phyloP scores from a whole-genome alignment of 2,888 invertebrate species.

The Stomorhina lunata region DNA sequence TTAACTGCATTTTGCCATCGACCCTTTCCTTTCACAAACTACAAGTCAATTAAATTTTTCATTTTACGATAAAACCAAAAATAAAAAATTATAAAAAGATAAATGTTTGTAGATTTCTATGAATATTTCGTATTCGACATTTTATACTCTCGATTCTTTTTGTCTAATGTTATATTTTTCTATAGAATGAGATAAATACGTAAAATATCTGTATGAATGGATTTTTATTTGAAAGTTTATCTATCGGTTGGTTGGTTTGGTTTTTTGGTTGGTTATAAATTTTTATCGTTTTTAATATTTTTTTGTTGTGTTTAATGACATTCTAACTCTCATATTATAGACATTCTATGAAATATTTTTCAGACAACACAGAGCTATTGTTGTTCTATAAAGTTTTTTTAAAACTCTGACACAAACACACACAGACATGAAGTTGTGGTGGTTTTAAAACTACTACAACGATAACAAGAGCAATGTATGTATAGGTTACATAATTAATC shows the following conservation, averaged over 20 bases:
- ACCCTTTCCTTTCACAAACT: constrained; percentile 11
- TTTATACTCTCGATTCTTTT: constrained; percentile 27
- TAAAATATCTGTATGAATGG: constrained; percentile 38
- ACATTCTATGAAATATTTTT: constrained; percentile 43
- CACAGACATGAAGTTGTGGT: constrained; percentile 13
- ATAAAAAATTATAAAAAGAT: constrained; percentile 21
- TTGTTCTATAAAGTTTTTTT: constrained; percentile 44
- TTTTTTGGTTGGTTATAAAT: constrained; percentile 61
- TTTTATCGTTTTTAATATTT: constrained; percentile 55
- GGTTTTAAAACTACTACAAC: background rate
- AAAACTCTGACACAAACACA: background rate
- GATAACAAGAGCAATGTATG: constrained; percentile 13
- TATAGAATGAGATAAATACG: constrained; percentile 29
- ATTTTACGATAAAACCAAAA: constrained; percentile 33
- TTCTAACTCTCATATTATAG: constrained; percentile 55
- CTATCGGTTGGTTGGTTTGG: constrained; percentile 49
- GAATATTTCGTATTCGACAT: constrained; percentile 35
- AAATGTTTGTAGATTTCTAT: constrained; percentile 39
- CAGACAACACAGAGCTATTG: constrained; percentile 5
- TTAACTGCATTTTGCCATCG: background rate
- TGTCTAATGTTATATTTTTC: constrained; percentile 55
- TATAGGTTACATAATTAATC: constrained; percentile 60
- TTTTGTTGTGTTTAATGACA: constrained; percentile 57
- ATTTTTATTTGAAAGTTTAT: constrained; percentile 63
- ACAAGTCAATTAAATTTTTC: constrained; percentile 58